Evolutionary conservation across 2,797 vertebrate species (phyloP), one percentile per base, ranked within the genome.

Genomic region (Cygnus olor): DNA sequence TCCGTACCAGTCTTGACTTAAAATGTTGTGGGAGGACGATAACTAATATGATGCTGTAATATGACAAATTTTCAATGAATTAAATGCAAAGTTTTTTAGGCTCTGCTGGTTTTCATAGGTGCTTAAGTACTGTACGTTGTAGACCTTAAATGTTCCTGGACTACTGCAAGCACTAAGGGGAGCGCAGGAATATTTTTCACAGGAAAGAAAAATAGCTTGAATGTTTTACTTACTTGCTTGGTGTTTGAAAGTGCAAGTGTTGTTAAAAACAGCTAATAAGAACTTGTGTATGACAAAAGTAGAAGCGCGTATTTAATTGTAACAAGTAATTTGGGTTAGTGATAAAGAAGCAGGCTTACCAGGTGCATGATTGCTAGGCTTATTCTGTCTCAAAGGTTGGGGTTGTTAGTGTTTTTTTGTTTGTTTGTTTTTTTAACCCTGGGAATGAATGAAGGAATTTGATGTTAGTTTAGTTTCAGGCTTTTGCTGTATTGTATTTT

Each of bases 221-320:
- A 4, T 58, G 8, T 4, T 68, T 18, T 32, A 5, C 0, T 24
- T 10, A 32, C 19, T 44, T 38, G 11, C 4, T 21, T 77, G 7
- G 3, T 10, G 7, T n/a, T 77, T 44, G 6, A 32, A 65, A 64
- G 51, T 49, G 1, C 3, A 0, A 3, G 2, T 10, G 8, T 24
- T 65, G 51, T 9, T 82, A 64, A 34, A 77, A 66, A 25, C 4
- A 28, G 4, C 12, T 38, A 28, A 17, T 3, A 40, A 18, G 17
- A 36, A 15, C 2, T 44, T 30, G 1, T 7, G 3, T n/a, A 4
- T 73, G 56, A 84, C 10, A 1, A 15, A 51, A 32, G 14, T 32
- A 10, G 21, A 11, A 32, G 9, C 2, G 6, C 11, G 9, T 11
- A 3, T 54, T 74, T 27, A 58, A 45, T 3, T 2, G 3, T 28